A percentile compares a stretch with the other conserved stretches of the same genome.
These are phyloP conservation scores for Ophiothrix spiculata DNA, from an alignment of 35 echinoderm and acorn worm species.

Conservation along the genomic window DNA sequence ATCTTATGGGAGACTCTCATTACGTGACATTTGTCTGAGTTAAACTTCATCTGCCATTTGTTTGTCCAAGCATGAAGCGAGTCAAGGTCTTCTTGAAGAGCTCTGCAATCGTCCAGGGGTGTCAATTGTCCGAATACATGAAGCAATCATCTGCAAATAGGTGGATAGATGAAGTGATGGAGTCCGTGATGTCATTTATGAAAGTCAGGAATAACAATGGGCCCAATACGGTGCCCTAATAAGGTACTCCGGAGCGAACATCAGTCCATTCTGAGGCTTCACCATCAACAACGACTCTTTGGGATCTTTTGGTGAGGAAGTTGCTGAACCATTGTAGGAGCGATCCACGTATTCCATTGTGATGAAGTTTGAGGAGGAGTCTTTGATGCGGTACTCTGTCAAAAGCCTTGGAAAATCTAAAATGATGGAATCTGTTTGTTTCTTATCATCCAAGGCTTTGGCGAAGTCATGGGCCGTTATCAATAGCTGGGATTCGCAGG, in stretches of 20 bases:
- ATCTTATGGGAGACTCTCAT: constrained; percentile 26
- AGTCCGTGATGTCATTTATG: constrained; percentile 51
- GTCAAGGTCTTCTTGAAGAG: constrained; percentile 19
- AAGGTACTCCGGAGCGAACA: constrained; percentile 57
- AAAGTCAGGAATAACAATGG: constrained; percentile 56
- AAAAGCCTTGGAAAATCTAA: constrained; percentile 18
- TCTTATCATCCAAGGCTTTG: constrained; percentile 5
- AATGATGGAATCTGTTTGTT: constrained; percentile 26
- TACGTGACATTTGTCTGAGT: constrained; percentile 23
- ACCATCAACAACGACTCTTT: constrained; percentile 61
- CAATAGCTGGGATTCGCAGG: constrained; percentile 24
- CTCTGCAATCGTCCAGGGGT: constrained; percentile 2
- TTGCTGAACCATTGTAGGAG: constrained; percentile 15
- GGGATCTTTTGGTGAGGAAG: constrained; percentile 49
- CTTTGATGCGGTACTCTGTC: constrained; percentile 11
- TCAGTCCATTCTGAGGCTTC: constrained; percentile 38
- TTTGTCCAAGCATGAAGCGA: constrained; percentile 8
- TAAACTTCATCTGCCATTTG: constrained; percentile 55
- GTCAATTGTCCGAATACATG: constrained; percentile 29
- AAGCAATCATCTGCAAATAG: constrained; percentile 77
- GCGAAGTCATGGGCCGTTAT: constrained; percentile 29
- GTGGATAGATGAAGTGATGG: constrained; percentile 22
- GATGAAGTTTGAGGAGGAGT: constrained; percentile 2
- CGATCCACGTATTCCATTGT: constrained; percentile 37
- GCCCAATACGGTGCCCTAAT: constrained; percentile 70